These are phyloP conservation scores for Leucoraja ocellata DNA, from an alignment of 2,797 vertebrate genomes.

Conservation along the genomic window DNA sequence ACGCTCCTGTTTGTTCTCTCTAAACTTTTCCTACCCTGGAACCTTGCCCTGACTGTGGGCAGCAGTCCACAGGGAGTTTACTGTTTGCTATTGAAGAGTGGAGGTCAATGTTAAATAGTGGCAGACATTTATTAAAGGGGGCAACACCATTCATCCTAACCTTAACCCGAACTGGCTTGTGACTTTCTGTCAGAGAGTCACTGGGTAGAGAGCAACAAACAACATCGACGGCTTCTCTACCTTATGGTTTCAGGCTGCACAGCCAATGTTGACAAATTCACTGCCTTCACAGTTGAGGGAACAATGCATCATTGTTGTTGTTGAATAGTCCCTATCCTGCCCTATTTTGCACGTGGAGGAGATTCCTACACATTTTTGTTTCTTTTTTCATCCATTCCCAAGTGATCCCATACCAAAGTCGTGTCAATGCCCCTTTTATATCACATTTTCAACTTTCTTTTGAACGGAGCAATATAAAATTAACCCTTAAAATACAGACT, in stretches of 20 bases:
- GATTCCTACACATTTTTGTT: neutral
- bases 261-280: neutral
- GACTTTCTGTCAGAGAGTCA: neutral
- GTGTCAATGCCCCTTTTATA: neutral
- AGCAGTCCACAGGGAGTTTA: neutral
- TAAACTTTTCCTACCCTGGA: neutral
- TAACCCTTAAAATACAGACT: neutral
- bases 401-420: neutral
- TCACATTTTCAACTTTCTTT: neutral
- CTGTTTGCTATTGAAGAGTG: neutral
- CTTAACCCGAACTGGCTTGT: neutral
- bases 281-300: neutral
- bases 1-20: neutral
- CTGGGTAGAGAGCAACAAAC: neutral
- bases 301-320: neutral
- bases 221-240: neutral
- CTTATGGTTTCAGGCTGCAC: no score
- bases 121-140: neutral
- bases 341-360: neutral
- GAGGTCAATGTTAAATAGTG: neutral
- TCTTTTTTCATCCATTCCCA: neutral
- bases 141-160: no score
- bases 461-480: neutral
- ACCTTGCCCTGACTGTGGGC: neutral
- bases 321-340: neutral